Evolutionary conservation across 2,888 invertebrate species (phyloP), one percentile per base, ranked within the genome.

Genomic region (Drosophila nigricruria): DNA sequence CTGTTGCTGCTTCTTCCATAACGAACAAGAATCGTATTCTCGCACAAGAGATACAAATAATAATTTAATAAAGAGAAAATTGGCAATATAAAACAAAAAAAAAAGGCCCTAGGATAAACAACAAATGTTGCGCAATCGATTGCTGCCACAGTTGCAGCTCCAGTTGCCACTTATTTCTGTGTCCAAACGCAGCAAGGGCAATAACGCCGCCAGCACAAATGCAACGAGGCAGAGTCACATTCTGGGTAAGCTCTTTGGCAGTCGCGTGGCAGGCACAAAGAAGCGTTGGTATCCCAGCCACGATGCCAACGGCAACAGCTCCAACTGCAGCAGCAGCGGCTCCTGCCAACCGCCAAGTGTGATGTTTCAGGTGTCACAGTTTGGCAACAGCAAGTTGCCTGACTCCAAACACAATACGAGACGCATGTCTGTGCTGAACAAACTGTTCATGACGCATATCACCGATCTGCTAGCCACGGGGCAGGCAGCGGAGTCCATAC

Each of bases 401-500:
- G 77, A 77, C 3, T 93, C 94, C 14, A 94, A 94, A 52, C 93
- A 93, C 14, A 94, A 94, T 12, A 92, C 93, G 0, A 94, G 95
- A 43, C 94, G 97, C 81, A 93, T 95, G 25, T 93, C 94, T 1
- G 95, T 97, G 73, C 92, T 97, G 1, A 97, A 97, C 91, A 96
- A 96, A 92, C 89, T 97, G 54, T 97, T 97, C 84, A 97, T 97
- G 96, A 94, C 95, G 81, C 94, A 96, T 68, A 95, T 97, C 10
- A 96, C 96, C 0, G 97, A 97, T 91, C 92, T 96, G 36, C 94
- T 97, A 94, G 95, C 96, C 1, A 96, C 96, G 0, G 96, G 96
- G 1, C 95, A 95, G 79, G 93, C 94, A 34, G 93, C 95, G 2
- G 92, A 94, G 54, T 92, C 94, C 56, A 93, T 97, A 70, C 81